A percentile compares a stretch with the other conserved stretches of the same genome.
Conservation (phyloP, 2,888 invertebrate genomes). For the Dromius quadrimaculatus region DNA sequence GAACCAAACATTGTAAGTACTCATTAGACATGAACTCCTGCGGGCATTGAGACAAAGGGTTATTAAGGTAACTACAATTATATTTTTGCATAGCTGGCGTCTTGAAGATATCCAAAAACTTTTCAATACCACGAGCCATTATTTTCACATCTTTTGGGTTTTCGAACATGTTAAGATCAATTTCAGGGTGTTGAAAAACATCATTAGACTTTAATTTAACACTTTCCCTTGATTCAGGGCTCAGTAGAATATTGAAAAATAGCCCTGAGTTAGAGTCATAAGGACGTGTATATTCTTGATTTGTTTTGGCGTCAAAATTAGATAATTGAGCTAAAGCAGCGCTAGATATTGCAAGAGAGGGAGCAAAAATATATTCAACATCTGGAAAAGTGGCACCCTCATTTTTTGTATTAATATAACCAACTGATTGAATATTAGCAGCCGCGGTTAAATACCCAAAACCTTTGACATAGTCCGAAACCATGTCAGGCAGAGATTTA, state of each 20-base stretch:
- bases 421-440: not conserved
- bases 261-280: conserved; percentile 45
- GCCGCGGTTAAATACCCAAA: conserved; percentile 9
- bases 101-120: not conserved
- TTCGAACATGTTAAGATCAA: conserved; percentile 82
- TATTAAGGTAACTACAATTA: conserved; percentile 57
- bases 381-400: not conserved
- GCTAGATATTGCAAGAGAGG: not conserved
- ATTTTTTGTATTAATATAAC: not conserved
- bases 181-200: conserved; percentile 77
- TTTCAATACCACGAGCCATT: conserved; percentile 69
- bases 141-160: conserved; percentile 72
- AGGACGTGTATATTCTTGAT: conserved; percentile 59
- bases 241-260: conserved; percentile 62
- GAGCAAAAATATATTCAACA: conserved; percentile 12
- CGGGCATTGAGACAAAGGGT: conserved; percentile 66
- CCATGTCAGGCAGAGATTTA: conserved; percentile 54
- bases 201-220: conserved; percentile 70
- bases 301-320: conserved; percentile 55
- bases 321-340: not conserved
- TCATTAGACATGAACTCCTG: conserved; percentile 69
- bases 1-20: conserved; percentile 76
- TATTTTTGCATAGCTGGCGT: conserved; percentile 34
- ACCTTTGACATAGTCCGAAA: conserved; percentile 9
- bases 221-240: conserved; percentile 59